phyloP scores from a whole-genome alignment of 2,113 vertebrate species.

The Colossoma macropomum region DNA sequence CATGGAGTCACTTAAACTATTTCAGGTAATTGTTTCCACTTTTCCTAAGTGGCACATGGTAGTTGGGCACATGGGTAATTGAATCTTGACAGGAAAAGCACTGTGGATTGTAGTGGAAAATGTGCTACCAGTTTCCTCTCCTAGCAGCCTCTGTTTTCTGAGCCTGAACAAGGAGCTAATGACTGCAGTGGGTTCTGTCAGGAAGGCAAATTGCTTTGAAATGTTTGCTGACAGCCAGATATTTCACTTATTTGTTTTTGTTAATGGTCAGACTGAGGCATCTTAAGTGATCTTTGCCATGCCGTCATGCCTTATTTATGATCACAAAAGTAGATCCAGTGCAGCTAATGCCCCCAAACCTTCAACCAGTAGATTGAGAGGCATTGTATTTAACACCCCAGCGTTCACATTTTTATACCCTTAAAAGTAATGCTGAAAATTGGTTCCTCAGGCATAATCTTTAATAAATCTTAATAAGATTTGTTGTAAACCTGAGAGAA shows the following conservation, averaged over 20 bases:
- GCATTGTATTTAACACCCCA: neutral
- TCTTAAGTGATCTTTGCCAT: neutral
- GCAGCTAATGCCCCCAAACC: neutral
- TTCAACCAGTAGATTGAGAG: neutral
- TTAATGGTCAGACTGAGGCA: conserved; percentile 35
- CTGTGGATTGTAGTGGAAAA: conserved; percentile 59
- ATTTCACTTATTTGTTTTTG: conserved; percentile 59
- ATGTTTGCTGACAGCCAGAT: conserved; percentile 68
- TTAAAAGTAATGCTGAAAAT: neutral
- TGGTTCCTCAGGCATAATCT: neutral
- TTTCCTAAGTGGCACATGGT: conserved; percentile 58
- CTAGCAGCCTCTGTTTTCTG: conserved; percentile 65
- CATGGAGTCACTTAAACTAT: conserved; percentile 66
- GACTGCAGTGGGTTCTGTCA: conserved; percentile 71
- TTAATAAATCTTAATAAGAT: no score
- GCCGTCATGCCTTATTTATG: conserved; percentile 35
- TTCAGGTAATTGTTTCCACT: conserved; percentile 69
- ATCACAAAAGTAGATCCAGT: conserved; percentile 18
- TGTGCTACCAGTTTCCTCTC: conserved; percentile 65
- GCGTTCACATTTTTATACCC: neutral
- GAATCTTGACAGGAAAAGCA: conserved; percentile 68
- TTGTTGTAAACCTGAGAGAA: neutral
- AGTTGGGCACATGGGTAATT: conserved; percentile 72
- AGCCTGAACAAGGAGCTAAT: conserved; percentile 69
- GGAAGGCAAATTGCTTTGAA: conserved; percentile 69